These are phyloP conservation scores for Chrysemys picta DNA, from an alignment of 2,113 vertebrate genomes.

Conservation along the genomic window DNA sequence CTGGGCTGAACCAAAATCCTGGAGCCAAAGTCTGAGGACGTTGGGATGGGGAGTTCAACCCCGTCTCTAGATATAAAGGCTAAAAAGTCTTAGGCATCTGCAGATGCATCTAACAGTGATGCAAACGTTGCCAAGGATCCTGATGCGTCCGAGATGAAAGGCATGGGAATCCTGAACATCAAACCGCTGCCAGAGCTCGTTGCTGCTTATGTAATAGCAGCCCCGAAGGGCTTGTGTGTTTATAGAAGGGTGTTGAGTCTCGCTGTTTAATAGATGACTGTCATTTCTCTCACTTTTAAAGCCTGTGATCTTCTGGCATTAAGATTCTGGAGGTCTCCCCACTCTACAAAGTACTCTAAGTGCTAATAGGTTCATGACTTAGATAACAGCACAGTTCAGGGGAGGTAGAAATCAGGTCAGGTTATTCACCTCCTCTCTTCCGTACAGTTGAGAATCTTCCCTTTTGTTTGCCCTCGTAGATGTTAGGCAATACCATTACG, in stretches of 20 bases:
- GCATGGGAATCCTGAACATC: background rate
- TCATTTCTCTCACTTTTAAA: background rate
- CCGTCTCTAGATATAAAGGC: background rate
- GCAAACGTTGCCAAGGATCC: accelerated
- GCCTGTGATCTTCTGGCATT: accelerated
- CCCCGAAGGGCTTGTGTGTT: background rate
- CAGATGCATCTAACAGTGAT: accelerated
- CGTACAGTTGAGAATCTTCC: accelerated
- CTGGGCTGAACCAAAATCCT: background rate
- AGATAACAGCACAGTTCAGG: background rate
- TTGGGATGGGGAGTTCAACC: accelerated
- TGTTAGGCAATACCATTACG: background rate
- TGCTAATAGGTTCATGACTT: background rate
- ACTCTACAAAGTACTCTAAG: accelerated
- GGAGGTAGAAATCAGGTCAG: background rate
- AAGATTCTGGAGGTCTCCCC: background rate
- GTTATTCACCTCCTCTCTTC: background rate
- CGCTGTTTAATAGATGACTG: accelerated
- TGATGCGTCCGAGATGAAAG: background rate
- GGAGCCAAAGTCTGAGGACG: accelerated
- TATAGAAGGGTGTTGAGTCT: background rate
- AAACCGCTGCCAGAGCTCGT: background rate
- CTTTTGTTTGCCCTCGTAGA: background rate
- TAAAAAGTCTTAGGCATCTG: background rate
- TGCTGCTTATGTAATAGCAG: background rate